These are phyloP conservation scores for Chiloscyllium punctatum DNA, from an alignment of 2,797 vertebrate species.

Conservation along the genomic window DNA sequence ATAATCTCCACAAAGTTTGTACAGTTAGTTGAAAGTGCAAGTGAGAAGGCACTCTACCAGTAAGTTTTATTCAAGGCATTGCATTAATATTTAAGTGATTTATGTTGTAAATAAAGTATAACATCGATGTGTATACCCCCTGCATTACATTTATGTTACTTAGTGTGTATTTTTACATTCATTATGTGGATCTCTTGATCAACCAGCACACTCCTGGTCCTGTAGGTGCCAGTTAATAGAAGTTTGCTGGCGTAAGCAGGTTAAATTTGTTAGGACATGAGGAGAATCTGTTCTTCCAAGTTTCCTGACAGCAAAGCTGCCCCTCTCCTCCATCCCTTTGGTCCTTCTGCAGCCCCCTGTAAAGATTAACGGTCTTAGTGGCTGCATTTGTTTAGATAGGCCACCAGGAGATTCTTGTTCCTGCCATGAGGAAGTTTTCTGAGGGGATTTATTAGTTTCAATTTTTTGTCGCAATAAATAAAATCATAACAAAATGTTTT, in stretches of 20 bases:
- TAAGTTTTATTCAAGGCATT: too few species aligned
- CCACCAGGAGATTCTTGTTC: not conserved
- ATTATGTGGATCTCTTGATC: too few species aligned
- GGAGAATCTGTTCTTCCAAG: not conserved
- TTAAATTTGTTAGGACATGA: not conserved
- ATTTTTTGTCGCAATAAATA: not conserved
- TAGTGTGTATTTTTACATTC: too few species aligned
- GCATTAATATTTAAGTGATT: too few species aligned
- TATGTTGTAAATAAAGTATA: too few species aligned
- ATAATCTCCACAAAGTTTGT: too few species aligned
- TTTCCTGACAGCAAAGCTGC: not conserved
- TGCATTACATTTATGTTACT: too few species aligned
- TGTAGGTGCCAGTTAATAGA: too few species aligned
- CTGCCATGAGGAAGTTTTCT: not conserved
- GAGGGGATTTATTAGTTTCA: not conserved
- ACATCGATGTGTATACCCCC: too few species aligned
- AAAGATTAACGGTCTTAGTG: not conserved
- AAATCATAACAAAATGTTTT: slow-evolving; percentile 36
- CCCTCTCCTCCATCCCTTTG: not conserved
- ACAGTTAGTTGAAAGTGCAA: too few species aligned
- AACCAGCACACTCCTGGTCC: too few species aligned
- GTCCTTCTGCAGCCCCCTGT: not conserved
- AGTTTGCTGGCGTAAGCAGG: not conserved
- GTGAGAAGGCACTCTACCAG: too few species aligned
- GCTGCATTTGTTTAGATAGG: not conserved